Evolutionary conservation across 2,888 invertebrate species (phyloP).

Genomic region (Heliconius ismenius): DNA sequence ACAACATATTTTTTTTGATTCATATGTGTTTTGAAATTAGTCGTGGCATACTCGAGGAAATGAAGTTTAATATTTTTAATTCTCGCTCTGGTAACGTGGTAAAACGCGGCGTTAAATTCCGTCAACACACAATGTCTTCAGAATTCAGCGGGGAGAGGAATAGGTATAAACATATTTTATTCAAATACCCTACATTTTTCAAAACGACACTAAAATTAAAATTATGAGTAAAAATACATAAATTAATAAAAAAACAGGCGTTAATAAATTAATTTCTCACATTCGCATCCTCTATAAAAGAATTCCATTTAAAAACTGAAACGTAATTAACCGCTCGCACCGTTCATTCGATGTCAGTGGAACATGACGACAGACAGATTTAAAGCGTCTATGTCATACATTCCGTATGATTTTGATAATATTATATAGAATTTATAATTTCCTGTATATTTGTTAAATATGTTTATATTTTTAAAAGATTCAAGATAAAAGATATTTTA

Average conservation of each 20-base stretch:
- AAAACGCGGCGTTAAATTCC: no score
- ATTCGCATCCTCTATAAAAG: slow-evolving; percentile 17
- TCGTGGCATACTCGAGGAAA: no score
- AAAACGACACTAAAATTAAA: neutral
- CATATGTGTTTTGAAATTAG: no score
- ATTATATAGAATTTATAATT: slow-evolving; percentile 21
- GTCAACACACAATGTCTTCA: no score
- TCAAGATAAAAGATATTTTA: no score
- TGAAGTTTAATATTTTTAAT: no score
- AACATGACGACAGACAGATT: slow-evolving; percentile 23
- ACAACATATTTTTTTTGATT: neutral
- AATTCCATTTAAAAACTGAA: slow-evolving; percentile 20
- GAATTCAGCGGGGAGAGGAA: no score
- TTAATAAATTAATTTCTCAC: slow-evolving; percentile 5
- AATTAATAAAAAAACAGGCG: neutral
- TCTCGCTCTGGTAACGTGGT: no score
- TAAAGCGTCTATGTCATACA: slow-evolving; percentile 1
- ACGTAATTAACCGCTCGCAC: slow-evolving; percentile 19
- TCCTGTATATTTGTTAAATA: neutral
- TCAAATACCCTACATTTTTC: neutral
- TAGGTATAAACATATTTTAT: neutral
- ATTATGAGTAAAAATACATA: neutral
- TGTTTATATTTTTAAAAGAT: neutral
- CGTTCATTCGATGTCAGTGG: slow-evolving; percentile 21
- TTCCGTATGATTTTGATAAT: neutral